Evolutionary conservation across 2,113 vertebrate genomes (phyloP).

Genomic region (Leuciscus idus): DNA sequence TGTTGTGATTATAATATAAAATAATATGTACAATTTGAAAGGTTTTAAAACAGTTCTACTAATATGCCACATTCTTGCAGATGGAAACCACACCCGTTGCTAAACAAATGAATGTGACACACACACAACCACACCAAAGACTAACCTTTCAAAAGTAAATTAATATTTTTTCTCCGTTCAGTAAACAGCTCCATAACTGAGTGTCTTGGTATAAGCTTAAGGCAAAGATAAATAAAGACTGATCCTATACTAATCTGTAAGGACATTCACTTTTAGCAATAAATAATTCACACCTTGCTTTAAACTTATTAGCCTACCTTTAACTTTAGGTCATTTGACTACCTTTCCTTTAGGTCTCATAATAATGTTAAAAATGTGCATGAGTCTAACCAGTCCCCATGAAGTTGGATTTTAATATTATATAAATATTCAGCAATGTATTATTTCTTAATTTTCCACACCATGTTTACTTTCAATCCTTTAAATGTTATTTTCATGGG

Average conservation of each 20-base stretch:
- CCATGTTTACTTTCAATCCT: background rate
- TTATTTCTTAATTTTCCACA: background rate
- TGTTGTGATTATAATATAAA: no score
- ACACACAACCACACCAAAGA: slow-evolving; percentile 4
- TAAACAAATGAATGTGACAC: background rate
- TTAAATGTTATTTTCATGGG: background rate
- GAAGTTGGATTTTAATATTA: background rate
- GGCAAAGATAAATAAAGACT: background rate
- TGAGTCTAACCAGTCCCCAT: background rate
- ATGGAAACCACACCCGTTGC: background rate
- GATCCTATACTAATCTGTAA: background rate
- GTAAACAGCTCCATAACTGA: background rate
- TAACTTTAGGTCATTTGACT: background rate
- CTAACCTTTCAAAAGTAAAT: slow-evolving; percentile 18
- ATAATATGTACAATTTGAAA: background rate
- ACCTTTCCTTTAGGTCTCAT: background rate
- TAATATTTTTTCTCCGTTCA: background rate
- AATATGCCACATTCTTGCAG: background rate
- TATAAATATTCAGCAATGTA: background rate
- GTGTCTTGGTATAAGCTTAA: background rate
- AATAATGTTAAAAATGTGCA: background rate
- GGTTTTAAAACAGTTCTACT: background rate
- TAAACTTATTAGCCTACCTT: background rate
- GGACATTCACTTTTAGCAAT: background rate
- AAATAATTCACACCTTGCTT: slow-evolving; percentile 1